A percentile compares a stretch with the other conserved stretches of the same genome.
Conservation (phyloP, 1,140 invertebrate genomes). For the Sitobion miscanthi region DNA sequence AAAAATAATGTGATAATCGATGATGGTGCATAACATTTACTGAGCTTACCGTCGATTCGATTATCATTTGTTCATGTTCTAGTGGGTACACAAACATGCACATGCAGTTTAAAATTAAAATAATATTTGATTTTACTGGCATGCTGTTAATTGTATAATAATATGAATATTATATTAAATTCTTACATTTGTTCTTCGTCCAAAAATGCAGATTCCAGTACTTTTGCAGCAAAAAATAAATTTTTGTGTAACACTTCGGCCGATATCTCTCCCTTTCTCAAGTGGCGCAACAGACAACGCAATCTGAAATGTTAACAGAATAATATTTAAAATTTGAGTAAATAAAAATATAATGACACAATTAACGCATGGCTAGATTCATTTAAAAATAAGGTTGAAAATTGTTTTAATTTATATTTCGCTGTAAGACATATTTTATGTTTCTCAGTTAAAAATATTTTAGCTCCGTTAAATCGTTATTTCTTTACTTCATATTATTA, state of each 20-base stretch:
- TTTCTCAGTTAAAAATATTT: not conserved
- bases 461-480: not conserved
- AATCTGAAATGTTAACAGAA: conserved; percentile 69
- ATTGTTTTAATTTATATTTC: no score
- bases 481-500: no score
- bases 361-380: not conserved
- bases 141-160: not conserved
- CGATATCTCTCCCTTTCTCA: conserved; percentile 82
- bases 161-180: conserved; percentile 71
- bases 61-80: not conserved
- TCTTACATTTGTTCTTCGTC: conserved; percentile 68
- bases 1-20: not conserved
- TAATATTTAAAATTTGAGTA: not conserved
- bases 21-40: conserved; percentile 22
- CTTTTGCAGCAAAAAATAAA: conserved; percentile 83
- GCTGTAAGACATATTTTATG: not conserved
- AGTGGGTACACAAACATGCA: not conserved
- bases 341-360: not conserved
- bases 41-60: not conserved
- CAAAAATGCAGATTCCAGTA: conserved; percentile 85
- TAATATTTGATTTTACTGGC: not conserved
- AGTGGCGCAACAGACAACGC: conserved; percentile 79
- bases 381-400: not conserved
- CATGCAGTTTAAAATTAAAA: not conserved
- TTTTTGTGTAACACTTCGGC: conserved; percentile 84